Evolutionary conservation across 2,888 invertebrate species (phyloP).

Genomic region (Fissipunctia ypsillon): DNA sequence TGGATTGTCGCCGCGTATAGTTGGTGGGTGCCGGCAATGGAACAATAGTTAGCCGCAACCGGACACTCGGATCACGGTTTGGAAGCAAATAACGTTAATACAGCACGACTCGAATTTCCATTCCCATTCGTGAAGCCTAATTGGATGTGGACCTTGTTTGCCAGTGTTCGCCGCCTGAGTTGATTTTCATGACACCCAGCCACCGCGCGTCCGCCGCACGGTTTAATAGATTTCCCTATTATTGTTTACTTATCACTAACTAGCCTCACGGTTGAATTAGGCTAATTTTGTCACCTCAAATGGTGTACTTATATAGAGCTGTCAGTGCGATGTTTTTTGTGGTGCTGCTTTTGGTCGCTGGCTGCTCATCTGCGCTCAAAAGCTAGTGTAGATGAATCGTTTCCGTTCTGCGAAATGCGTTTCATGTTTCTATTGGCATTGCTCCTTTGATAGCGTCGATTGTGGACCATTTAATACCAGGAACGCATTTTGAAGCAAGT

Average conservation of each 20-base stretch:
- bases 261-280: conserved; percentile 60
- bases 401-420: not conserved
- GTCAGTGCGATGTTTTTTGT: not conserved
- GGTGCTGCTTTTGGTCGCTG: not conserved
- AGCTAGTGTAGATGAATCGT: not conserved
- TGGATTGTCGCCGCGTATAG: conserved; percentile 52
- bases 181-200: conserved; percentile 75
- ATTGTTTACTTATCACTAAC: conserved; percentile 74
- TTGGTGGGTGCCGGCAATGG: conserved; percentile 43
- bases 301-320: not conserved
- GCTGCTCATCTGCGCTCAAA: not conserved
- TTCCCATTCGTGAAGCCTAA: conserved; percentile 73
- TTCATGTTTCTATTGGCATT: not conserved
- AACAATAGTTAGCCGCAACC: conserved; percentile 63
- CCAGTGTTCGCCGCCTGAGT: conserved; percentile 68
- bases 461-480: not conserved
- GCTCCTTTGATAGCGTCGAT: not conserved
- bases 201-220: conserved; percentile 35
- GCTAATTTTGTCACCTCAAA: conserved; percentile 35
- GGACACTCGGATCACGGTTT: conserved; percentile 62
- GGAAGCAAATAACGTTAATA: conserved; percentile 74
- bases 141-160: conserved; percentile 73
- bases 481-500: not conserved
- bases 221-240: conserved; percentile 70
- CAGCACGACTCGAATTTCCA: conserved; percentile 72